phyloP scores from a whole-genome alignment of 2,888 invertebrate genomes.

The Xanthorhoe spadicearia region DNA sequence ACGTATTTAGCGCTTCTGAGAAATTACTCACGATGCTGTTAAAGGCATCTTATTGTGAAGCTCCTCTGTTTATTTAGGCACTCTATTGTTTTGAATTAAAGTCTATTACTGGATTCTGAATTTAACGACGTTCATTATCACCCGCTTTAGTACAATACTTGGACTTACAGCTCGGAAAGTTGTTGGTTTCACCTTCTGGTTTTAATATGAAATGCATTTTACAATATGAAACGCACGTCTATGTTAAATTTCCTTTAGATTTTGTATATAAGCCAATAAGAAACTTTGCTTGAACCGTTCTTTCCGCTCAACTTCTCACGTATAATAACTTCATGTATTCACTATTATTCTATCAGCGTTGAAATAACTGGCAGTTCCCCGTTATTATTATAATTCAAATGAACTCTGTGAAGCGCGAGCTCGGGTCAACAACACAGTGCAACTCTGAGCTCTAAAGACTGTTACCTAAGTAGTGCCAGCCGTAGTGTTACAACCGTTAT shows the following conservation, averaged over 20 bases:
- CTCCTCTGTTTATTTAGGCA: background rate
- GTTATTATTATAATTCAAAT: conserved; percentile 1
- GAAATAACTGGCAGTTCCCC: background rate
- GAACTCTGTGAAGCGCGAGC: background rate
- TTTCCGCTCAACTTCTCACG: background rate
- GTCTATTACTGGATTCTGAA: conserved; percentile 2
- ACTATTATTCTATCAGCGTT: background rate
- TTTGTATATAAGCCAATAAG: background rate
- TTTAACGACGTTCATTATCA: conserved; percentile 1
- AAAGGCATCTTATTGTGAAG: conserved; percentile 8
- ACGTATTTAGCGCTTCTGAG: conserved; percentile 19
- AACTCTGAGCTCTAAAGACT: background rate
- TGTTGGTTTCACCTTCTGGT: background rate
- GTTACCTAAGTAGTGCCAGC: background rate
- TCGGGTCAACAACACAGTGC: background rate
- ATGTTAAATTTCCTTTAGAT: background rate
- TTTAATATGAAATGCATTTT: background rate
- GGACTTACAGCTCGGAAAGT: background rate
- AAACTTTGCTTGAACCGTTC: background rate
- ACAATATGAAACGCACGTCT: background rate
- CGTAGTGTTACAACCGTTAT: background rate
- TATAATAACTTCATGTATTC: background rate
- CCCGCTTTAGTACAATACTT: background rate
- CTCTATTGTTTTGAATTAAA: background rate
- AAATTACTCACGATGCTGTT: conserved; percentile 16